Evolutionary conservation across 2,797 vertebrate genomes (phyloP).

Genomic region (Poeciliopsis turneri): DNA sequence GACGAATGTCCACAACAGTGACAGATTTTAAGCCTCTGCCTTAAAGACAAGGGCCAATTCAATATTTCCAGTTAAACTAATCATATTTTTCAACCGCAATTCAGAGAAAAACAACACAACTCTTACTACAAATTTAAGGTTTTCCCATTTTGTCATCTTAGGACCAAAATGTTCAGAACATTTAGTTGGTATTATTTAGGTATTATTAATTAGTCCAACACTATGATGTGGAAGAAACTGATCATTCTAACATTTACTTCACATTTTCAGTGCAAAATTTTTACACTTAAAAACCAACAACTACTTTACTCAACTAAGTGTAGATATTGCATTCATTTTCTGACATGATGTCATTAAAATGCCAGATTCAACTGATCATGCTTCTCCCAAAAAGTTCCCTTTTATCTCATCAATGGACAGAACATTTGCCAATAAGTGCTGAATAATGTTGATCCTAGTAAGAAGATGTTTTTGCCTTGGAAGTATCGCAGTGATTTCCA

Average conservation of each 20-base stretch:
- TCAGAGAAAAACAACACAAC: background rate
- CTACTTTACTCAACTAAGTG: background rate
- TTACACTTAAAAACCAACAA: background rate
- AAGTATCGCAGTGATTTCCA: background rate
- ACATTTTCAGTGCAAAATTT: too few species aligned
- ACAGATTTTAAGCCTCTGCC: background rate
- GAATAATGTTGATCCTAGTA: background rate
- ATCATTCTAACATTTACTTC: too few species aligned
- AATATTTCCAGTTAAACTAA: background rate
- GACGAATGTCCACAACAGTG: background rate
- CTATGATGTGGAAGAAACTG: background rate
- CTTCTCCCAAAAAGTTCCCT: background rate
- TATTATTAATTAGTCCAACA: background rate
- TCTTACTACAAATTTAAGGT: background rate
- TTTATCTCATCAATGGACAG: background rate
- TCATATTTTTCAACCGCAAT: background rate
- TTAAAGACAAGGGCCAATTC: background rate
- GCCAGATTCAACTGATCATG: background rate
- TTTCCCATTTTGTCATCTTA: background rate
- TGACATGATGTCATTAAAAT: background rate
- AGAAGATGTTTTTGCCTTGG: background rate
- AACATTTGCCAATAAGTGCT: background rate
- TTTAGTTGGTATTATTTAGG: background rate
- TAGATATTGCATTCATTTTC: background rate
- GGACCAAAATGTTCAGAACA: background rate